A percentile compares a stretch with the other conserved stretches of the same genome.
These are phyloP conservation scores for Fukomys damarensis DNA, from an alignment of 2,113 vertebrate species.

Conservation along the genomic window DNA sequence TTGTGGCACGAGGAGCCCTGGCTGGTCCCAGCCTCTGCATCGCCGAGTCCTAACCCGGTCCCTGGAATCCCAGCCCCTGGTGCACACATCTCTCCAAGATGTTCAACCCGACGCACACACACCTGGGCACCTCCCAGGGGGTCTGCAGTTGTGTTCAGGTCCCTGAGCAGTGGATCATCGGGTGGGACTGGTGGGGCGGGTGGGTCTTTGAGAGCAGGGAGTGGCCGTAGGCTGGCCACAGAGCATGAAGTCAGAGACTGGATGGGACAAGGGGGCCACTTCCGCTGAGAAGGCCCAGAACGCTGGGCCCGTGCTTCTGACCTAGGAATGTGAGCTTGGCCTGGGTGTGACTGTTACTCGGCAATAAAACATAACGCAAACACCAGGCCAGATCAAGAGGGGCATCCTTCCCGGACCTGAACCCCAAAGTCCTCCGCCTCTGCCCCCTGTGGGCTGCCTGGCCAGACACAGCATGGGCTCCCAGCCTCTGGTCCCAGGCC, in stretches of 20 bases:
- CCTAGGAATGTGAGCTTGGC: too few relatives aligned
- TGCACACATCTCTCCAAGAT: neutral
- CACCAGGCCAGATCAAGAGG: too few relatives aligned
- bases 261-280: too few relatives aligned
- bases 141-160: neutral
- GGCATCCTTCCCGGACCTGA: neutral
- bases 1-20: too few relatives aligned
- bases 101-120: neutral
- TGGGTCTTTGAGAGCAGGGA: neutral
- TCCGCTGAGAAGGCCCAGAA: too few relatives aligned
- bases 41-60: neutral
- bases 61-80: neutral
- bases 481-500: neutral
- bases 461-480: neutral
- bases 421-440: neutral
- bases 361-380: too few relatives aligned
- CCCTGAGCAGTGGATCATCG: too few relatives aligned
- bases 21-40: too few relatives aligned
- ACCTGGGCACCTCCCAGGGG: rapidly evolving
- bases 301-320: neutral
- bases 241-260: neutral
- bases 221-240: neutral
- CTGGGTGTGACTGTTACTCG: too few relatives aligned
- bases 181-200: neutral
- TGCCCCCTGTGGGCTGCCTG: neutral